Percentiles rank a stretch among this genome's conserved stretches.
Evolutionary conservation across 2,888 invertebrate species (phyloP).

Genomic region (Tachina lurida): DNA sequence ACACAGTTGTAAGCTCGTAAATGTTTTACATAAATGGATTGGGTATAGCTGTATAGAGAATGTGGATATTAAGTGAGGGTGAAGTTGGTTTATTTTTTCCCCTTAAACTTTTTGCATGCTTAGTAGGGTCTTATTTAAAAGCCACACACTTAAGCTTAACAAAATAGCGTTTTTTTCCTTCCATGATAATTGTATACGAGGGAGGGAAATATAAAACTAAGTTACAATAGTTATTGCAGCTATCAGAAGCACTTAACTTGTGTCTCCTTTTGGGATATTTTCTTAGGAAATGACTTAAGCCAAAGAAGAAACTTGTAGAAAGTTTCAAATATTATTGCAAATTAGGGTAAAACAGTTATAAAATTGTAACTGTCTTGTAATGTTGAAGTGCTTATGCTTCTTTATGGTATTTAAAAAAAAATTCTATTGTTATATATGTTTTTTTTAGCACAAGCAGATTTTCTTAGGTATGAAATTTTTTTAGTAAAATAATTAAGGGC

Average conservation of each 20-base stretch:
- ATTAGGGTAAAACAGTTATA: slow-evolving; percentile 61
- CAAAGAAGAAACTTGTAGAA: slow-evolving; percentile 11
- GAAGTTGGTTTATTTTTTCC: slow-evolving; percentile 34
- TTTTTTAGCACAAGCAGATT: slow-evolving; percentile 3
- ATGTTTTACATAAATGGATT: slow-evolving; percentile 37
- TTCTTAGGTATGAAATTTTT: background rate
- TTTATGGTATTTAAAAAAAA: slow-evolving; percentile 14
- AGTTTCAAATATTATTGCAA: slow-evolving; percentile 67
- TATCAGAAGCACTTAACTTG: slow-evolving; percentile 51
- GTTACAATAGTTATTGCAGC: slow-evolving; percentile 51
- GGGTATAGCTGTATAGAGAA: slow-evolving; percentile 17
- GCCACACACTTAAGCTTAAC: slow-evolving; percentile 57
- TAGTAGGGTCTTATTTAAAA: slow-evolving; percentile 49
- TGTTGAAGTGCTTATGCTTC: slow-evolving; percentile 26
- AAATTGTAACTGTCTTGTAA: slow-evolving; percentile 44
- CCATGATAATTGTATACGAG: slow-evolving; percentile 38
- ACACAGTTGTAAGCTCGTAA: slow-evolving; percentile 23
- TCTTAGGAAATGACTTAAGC: slow-evolving; percentile 5
- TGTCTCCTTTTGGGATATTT: slow-evolving; percentile 57
- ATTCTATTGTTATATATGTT: background rate
- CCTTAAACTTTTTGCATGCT: slow-evolving; percentile 49
- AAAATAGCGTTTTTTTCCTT: slow-evolving; percentile 26
- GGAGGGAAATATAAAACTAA: slow-evolving; percentile 43
- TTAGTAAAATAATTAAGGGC: slow-evolving; percentile 2
- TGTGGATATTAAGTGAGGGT: slow-evolving; percentile 25